Evolutionary conservation across 2,113 vertebrate genomes (phyloP), one percentile per base, ranked within the genome.

Genomic region (Spermophilus dauricus): DNA sequence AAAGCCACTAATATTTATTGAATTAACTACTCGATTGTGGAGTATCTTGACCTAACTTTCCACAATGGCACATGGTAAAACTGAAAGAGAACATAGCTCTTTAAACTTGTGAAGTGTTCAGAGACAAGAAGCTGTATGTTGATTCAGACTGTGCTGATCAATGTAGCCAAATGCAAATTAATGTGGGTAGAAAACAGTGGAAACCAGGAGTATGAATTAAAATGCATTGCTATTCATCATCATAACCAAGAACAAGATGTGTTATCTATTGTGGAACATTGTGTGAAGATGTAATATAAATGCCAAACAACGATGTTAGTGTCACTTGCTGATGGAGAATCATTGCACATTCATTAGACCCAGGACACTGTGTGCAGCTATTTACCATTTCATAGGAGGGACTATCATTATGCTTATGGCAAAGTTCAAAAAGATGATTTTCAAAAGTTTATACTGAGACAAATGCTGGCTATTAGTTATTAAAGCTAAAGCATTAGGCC

Each of bases 201-300:
- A 94, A 96, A 97, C 87, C 90, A 96, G 77, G 76, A 95, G 18
- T 96, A 81, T 95, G 90, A 96, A 97, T 98, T 97, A 97, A 97
- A 96, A 97, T 97, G 77, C 88, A 75, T 93, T 85, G 85, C 87
- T 90, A 77, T 91, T 96, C 95, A 94, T 97, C 94, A 96, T 95
- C 61, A 85, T 84, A 97, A 95, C 77, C 78, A 86, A 45, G 97
- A 98, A 98, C 97, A 98, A 97, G 94, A 98, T 98, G 96, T 98
- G 94, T 96, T 92, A 96, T 95, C 56, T 96, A 86, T 94, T 91
- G 94, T 48, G 48, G 97, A 96, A 98, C 97, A 97, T 14, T 78
- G 53, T 95, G 92, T 97, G 86, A 96, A 94, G 87, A 96, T 97
- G 69, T 67, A 91, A 91, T 94, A 80, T 80, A 96, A 94, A 95